phyloP scores from a whole-genome alignment of 2,113 vertebrate genomes.

The Lates calcarifer region DNA sequence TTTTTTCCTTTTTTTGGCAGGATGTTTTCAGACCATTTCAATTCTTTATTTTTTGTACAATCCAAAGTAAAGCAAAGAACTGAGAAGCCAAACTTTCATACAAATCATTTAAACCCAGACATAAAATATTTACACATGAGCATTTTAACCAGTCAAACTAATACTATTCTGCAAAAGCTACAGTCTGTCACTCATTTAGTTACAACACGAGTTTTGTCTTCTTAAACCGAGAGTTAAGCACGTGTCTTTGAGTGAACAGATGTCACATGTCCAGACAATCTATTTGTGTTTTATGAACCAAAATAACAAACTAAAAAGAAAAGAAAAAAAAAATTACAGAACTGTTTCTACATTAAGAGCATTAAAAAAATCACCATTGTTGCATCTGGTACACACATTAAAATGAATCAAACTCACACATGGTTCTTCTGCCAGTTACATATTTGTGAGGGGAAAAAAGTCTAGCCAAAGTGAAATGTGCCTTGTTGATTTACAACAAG shows the following conservation, averaged over 20 bases:
- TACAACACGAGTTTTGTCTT: constrained; percentile 70
- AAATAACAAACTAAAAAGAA: constrained; percentile 51
- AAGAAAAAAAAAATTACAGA: constrained; percentile 52
- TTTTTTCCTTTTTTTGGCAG: constrained; percentile 71
- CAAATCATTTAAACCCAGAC: constrained; percentile 96
- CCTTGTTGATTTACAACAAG: constrained; percentile 55
- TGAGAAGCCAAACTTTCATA: constrained; percentile 95
- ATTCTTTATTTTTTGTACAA: constrained; percentile 98
- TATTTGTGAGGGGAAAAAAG: constrained; percentile 36
- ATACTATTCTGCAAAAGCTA: constrained; percentile 89
- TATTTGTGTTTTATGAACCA: constrained; percentile 84
- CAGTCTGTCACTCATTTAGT: constrained; percentile 81
- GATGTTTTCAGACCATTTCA: constrained; percentile 94
- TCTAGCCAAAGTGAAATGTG: constrained; percentile 67
- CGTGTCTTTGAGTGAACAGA: constrained; percentile 84
- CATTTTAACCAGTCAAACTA: constrained; percentile 88
- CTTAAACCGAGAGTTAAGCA: constrained; percentile 85
- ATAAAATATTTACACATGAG: constrained; percentile 99
- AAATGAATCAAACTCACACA: constrained; percentile 89
- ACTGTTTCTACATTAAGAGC: constrained; percentile 73
- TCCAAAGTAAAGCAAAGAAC: constrained; percentile 90
- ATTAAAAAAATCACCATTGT: constrained; percentile 67
- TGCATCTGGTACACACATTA: constrained; percentile 79
- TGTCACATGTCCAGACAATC: constrained; percentile 84
- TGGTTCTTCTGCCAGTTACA: constrained; percentile 80